These are phyloP conservation scores for Anser cygnoides DNA, from an alignment of 2,113 vertebrate species.

Conservation along the genomic window DNA sequence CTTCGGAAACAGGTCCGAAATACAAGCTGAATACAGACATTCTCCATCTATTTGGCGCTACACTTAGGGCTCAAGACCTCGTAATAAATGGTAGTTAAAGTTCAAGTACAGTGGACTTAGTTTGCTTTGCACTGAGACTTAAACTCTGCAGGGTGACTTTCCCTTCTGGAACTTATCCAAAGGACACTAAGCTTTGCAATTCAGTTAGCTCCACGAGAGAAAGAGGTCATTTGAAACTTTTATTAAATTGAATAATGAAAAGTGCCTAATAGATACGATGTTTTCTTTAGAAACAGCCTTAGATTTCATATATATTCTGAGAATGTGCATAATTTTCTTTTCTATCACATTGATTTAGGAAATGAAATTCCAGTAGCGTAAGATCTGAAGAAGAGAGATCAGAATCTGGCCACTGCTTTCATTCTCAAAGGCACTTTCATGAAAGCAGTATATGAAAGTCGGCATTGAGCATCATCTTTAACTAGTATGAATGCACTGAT, in stretches of 20 bases:
- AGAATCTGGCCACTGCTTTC: constrained; percentile 50
- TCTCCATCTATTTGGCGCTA: not conserved
- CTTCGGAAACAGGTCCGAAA: not conserved
- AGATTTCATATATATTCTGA: constrained; percentile 21
- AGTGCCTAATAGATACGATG: not conserved
- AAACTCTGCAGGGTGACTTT: constrained; percentile 53
- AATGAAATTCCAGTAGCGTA: constrained; percentile 41
- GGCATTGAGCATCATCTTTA: not conserved
- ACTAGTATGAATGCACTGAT: constrained; percentile 16
- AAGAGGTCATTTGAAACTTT: constrained; percentile 27
- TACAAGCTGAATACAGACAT: not conserved
- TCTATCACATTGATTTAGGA: constrained; percentile 4
- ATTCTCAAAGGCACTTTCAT: constrained; percentile 51
- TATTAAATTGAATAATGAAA: constrained; percentile 43
- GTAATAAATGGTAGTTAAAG: not conserved
- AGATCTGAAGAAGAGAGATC: constrained; percentile 53
- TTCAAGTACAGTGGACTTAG: not conserved
- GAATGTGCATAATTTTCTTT: constrained; percentile 22
- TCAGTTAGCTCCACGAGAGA: not conserved
- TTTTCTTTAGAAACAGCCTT: constrained; percentile 49
- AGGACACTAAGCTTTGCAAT: constrained; percentile 38
- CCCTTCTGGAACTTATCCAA: constrained; percentile 16
- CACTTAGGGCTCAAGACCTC: not conserved
- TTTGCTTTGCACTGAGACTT: constrained; percentile 30
- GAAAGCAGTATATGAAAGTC: constrained; percentile 43